Evolutionary conservation across 1,140 invertebrate species (phyloP), one percentile per base, ranked within the genome.

Genomic region (Papilio glaucus): DNA sequence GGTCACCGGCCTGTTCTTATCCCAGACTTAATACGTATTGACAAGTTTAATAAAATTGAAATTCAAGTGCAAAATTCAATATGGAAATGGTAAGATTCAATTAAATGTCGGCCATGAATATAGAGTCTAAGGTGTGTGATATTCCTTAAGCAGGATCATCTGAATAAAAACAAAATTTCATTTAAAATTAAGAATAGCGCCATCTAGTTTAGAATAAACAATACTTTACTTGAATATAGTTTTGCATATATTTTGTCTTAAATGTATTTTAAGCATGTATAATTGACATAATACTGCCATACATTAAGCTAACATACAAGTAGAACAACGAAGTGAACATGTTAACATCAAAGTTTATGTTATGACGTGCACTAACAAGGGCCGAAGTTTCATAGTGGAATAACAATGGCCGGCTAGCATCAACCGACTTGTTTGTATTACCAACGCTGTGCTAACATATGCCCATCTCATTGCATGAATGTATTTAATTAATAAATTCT

Each of bases 261-360:
- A n/a, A n/a, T n/a, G n/a, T 24, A 12, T 18, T 24, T 24, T 57
- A 57, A 53, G 9, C 9, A 4, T 57, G 21, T 26, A 24, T 57
- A 33, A 33, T 57, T 57, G 21, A 57, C 18, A 24, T 24, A 33
- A 33, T 33, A 24, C 15, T 18, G 42, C 7, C 21, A 57, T 24
- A 57, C 45, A 49, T 49, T 49, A 21, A 49, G 8, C 10, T 24
- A 57, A 57, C 39, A 41, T 21, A 49, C 18, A 4, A 57, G n/a
- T n/a, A n/a, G 24, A 57, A 57, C 49, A 57, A 57, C n/a, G 49
- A 24, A 57, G 21, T 57, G 49, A 57, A 57, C 49, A 57, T 57
- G 49, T 57, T 57, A 57, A 57, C 21, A 13, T 57, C 24, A 21
- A 57, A 57, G 49, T 57, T 57, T 26, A 57, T 57, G 18, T 57